These are phyloP conservation scores for Euphonia xanthogaster DNA, from an alignment of 2,797 vertebrate species.

Conservation along the genomic window DNA sequence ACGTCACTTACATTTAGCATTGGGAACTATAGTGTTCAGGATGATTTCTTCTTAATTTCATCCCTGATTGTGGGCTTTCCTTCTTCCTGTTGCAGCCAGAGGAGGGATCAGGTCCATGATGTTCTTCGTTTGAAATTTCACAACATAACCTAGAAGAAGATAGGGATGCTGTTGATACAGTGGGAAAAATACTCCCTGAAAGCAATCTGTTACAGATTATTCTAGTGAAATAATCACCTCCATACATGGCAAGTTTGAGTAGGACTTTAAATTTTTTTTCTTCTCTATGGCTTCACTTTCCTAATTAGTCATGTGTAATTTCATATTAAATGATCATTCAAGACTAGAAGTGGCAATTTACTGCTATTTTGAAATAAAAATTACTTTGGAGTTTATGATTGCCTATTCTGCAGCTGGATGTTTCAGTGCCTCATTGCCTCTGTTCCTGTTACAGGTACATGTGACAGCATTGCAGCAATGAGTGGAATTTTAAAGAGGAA, in stretches of 20 bases:
- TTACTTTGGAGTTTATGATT: constrained; percentile 11
- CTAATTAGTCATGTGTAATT: background rate
- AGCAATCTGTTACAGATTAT: background rate
- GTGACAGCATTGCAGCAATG: constrained; percentile 80
- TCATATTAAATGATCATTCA: background rate
- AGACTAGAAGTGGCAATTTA: background rate
- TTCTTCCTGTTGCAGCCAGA: background rate
- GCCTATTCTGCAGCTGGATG: background rate
- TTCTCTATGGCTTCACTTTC: background rate
- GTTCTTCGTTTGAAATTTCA: background rate
- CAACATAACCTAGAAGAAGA: background rate
- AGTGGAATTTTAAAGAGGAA: constrained; percentile 96
- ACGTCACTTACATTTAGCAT: background rate
- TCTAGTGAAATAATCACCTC: background rate
- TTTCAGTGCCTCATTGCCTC: constrained; percentile 23
- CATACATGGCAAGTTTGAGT: background rate
- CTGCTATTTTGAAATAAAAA: background rate
- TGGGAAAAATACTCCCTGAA: background rate
- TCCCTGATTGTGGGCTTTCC: background rate
- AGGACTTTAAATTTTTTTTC: background rate
- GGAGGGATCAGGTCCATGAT: background rate
- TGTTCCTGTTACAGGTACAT: constrained; percentile 73
- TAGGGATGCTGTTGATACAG: background rate
- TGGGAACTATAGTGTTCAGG: background rate
- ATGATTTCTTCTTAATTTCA: background rate